Conservation (phyloP, 2,113 vertebrate species). For the Saccopteryx bilineata region DNA sequence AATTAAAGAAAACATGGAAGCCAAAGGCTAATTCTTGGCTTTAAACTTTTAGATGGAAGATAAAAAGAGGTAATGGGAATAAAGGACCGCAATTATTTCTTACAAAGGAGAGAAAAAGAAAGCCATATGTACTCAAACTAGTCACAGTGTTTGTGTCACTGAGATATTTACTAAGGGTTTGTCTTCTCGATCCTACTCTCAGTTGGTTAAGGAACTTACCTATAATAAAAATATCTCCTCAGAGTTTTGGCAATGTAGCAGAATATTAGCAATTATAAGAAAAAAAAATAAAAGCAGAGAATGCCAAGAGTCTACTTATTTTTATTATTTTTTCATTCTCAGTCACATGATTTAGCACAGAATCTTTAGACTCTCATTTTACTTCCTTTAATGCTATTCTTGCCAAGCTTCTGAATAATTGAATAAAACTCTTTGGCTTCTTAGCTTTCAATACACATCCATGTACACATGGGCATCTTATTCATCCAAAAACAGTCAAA, state of each 20-base stretch:
- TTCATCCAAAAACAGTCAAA: not conserved
- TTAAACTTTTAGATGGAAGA: not conserved
- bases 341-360: not conserved
- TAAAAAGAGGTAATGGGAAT: not conserved
- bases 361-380: not conserved
- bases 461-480: not conserved
- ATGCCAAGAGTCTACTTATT: not conserved
- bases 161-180: constrained; percentile 14
- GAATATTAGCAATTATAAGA: constrained; percentile 51
- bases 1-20: not conserved
- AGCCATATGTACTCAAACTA: not conserved
- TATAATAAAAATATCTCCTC: not conserved
- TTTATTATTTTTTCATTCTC: constrained; percentile 46
- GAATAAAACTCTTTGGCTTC: not conserved
- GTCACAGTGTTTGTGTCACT: not conserved
- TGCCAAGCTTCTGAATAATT: constrained; percentile 36
- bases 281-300: not conserved
- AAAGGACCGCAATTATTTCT: not conserved
- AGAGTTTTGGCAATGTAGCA: constrained; percentile 31
- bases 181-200: constrained; percentile 13
- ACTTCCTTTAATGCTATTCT: constrained; percentile 23
- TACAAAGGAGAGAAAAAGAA: constrained; percentile 50
- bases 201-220: constrained; percentile 1
- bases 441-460: constrained; percentile 27
- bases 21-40: constrained; percentile 18